Evolutionary conservation across 2,113 vertebrate species (phyloP).

Genomic region (Salvator merianae): DNA sequence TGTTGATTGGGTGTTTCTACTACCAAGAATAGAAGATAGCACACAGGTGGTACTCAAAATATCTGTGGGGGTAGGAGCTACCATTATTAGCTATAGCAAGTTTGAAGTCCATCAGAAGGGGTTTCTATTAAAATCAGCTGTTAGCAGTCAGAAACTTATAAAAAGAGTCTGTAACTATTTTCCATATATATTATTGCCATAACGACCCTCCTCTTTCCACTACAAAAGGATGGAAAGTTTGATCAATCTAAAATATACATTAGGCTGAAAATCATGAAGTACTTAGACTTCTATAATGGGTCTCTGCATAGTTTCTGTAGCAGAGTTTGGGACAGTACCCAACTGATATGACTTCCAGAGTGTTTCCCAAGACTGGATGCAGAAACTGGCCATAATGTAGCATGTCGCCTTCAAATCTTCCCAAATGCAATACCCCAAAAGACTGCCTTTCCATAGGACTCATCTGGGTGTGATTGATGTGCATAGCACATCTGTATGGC

Average conservation of each 20-base stretch:
- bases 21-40: constrained; percentile 47
- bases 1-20: constrained; percentile 34
- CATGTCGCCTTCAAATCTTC: background rate
- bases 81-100: constrained; percentile 19
- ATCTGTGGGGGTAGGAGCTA: constrained; percentile 31
- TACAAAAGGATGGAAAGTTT: constrained; percentile 29
- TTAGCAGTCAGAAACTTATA: constrained; percentile 65
- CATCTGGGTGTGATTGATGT: constrained; percentile 10
- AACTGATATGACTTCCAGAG: background rate
- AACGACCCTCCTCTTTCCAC: background rate
- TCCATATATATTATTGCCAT: constrained; percentile 56
- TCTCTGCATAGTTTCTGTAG: background rate
- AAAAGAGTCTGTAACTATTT: constrained; percentile 60
- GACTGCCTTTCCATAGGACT: background rate
- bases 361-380: background rate
- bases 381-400: background rate
- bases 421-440: background rate
- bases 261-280: constrained; percentile 6
- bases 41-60: constrained; percentile 45
- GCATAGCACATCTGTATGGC: constrained; percentile 1
- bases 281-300: constrained; percentile 22
- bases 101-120: constrained; percentile 55
- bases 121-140: constrained; percentile 63
- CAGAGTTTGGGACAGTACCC: background rate
- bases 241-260: constrained; percentile 19